Percentiles rank a stretch among this genome's conserved stretches.
Conservation (phyloP, 2,888 invertebrate genomes). For the Pyralis farinalis region DNA sequence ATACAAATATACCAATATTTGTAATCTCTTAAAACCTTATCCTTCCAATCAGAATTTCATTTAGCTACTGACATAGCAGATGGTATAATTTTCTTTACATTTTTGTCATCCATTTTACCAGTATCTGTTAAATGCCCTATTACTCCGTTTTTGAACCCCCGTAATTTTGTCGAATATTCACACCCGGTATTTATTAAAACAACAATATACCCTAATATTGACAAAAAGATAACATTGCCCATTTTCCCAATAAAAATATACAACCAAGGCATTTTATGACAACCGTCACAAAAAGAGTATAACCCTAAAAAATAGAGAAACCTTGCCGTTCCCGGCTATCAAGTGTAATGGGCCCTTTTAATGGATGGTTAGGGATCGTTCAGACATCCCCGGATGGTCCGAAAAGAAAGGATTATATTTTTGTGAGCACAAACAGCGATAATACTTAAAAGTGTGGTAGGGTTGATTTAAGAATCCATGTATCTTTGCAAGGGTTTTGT, state of each 20-base stretch:
- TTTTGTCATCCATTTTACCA: too few relatives aligned
- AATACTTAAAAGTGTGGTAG: slow-evolving; percentile 11
- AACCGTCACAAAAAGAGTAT: slow-evolving; percentile 19
- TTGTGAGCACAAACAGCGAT: slow-evolving; percentile 8
- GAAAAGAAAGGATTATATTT: slow-evolving; percentile 17
- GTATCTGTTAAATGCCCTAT: too few relatives aligned
- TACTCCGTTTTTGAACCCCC: too few relatives aligned
- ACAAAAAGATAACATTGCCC: slow-evolving; percentile 1
- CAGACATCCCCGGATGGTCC: slow-evolving; percentile 7
- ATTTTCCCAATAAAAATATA: slow-evolving; percentile 21
- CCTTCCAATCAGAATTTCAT: too few relatives aligned
- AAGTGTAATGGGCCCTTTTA: slow-evolving; percentile 24
- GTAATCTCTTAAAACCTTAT: too few relatives aligned
- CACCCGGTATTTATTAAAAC: too few relatives aligned
- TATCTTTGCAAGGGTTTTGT: neutral
- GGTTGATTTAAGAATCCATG: slow-evolving; percentile 1
- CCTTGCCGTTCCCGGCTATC: slow-evolving; percentile 15
- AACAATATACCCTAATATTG: too few relatives aligned
- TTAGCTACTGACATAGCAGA: too few relatives aligned
- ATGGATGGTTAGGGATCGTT: slow-evolving; percentile 20
- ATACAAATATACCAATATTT: too few relatives aligned
- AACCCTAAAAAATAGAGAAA: slow-evolving; percentile 21
- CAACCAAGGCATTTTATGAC: slow-evolving; percentile 20
- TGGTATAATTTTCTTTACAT: too few relatives aligned
- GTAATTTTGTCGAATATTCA: too few relatives aligned